These are phyloP conservation scores for Epinotia nisella DNA, from an alignment of 2,888 invertebrate species.

Conservation along the genomic window DNA sequence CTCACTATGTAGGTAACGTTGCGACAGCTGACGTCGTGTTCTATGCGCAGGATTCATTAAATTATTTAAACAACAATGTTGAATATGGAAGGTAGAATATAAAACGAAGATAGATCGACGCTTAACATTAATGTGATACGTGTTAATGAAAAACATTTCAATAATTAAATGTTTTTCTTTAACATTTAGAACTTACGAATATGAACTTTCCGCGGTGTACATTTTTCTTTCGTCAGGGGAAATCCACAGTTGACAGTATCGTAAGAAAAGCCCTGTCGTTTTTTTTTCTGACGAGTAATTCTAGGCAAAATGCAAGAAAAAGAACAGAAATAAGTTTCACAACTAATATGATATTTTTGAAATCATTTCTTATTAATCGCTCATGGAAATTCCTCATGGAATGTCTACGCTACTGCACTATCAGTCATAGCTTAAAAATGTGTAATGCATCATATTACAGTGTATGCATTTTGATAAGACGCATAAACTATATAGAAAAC, in stretches of 20 bases:
- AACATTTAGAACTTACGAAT: too few relatives aligned
- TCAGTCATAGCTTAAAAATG: conserved; percentile 21
- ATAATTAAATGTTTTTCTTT: too few relatives aligned
- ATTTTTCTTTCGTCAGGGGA: too few relatives aligned
- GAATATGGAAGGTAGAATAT: too few relatives aligned
- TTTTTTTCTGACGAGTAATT: not conserved
- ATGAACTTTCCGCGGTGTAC: too few relatives aligned
- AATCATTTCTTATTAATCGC: not conserved
- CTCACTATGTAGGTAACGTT: conserved; percentile 22
- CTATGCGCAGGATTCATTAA: conserved; percentile 1
- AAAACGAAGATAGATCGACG: too few relatives aligned
- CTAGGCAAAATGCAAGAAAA: not conserved
- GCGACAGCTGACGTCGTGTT: conserved; percentile 21
- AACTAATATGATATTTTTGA: not conserved
- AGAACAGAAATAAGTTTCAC: not conserved
- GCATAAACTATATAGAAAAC: conserved; percentile 40
- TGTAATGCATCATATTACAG: conserved; percentile 27
- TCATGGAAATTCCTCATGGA: not conserved
- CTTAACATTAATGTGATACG: too few relatives aligned
- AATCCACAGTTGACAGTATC: not conserved
- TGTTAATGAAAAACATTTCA: too few relatives aligned
- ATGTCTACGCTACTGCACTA: conserved; percentile 1
- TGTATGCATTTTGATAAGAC: conserved; percentile 40
- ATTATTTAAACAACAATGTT: not conserved
- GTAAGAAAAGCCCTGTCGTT: not conserved